Base-by-base conservation (phyloP, 1,140 invertebrate genomes). In the Yoshiicerus persimilis region DNA sequence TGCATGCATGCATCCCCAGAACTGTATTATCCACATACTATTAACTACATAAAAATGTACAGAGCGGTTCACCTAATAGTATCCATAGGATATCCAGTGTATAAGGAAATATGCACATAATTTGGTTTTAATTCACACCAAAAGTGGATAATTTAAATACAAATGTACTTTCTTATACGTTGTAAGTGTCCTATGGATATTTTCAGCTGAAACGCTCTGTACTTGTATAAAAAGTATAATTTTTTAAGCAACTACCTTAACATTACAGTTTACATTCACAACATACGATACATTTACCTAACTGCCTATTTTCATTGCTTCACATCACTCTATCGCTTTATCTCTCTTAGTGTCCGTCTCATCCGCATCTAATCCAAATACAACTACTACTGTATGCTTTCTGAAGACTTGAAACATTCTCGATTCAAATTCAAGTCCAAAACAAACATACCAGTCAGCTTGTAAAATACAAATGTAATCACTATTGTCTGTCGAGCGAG, bases 381-480 rank as follows among this genome's bases (percentile, higher is more conserved):
- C n/a, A n/a, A n/a, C 30, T 80, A n/a, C 75, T 38, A 80, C 75
- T n/a, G 75, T 66, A 16, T 70, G 47, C 47, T 56, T 56, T 56
- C 47, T 70, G 16, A 70, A 70, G 66, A 70, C 66, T 80, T 38
- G 66, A 80, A 80, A 80, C 75, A 80, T 80, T 80, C 75, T 80
- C 75, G 16, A 80, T 80, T 80, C 75, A 80, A 38, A 80, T 80
- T 80, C 30, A 38, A 80, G 75, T 80, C 75, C 75, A 80, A 80
- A n/a, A 80, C 75, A 80, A 80, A 80, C 75, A 80, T 38, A 36
- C 32, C 32, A 80, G 16, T 80, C 38, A 20, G n/a, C 32, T 34
- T 80, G 34, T 80, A 36, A 80, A 80, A 38, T 80, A 80, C 75
- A 80, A 80, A 80, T 80, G n/a, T 80, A 80, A 80, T 80, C 75